Conservation (phyloP, 2,797 vertebrate genomes). For the Siniperca obscura region DNA sequence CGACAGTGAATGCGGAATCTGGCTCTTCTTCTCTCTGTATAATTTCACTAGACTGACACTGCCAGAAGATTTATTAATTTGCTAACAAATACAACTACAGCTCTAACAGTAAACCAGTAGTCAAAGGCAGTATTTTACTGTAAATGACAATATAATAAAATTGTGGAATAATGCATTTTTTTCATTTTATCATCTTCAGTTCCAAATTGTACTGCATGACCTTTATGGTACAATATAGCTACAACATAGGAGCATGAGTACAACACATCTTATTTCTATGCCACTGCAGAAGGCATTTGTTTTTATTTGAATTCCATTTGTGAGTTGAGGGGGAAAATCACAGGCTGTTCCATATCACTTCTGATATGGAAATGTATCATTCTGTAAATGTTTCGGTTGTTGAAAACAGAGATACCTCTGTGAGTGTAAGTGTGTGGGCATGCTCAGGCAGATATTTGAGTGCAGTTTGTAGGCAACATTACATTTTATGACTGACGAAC, state of each 20-base stretch:
- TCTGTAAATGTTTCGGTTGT: constrained; percentile 50
- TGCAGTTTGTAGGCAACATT: constrained; percentile 51
- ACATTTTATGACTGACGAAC: constrained; percentile 58
- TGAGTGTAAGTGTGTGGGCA: constrained; percentile 38
- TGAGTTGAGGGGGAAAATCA: constrained; percentile 42
- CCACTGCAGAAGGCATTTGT: constrained; percentile 1
- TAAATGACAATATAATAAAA: not conserved
- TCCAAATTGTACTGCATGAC: not conserved
- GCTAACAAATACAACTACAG: not conserved
- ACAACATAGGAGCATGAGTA: not conserved
- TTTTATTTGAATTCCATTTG: constrained; percentile 52
- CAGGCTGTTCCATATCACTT: constrained; percentile 37
- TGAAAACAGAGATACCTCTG: constrained; percentile 53
- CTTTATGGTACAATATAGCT: not conserved
- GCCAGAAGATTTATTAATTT: not conserved
- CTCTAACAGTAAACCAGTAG: not conserved
- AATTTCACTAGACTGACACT: constrained; percentile 4
- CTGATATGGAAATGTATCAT: constrained; percentile 57
- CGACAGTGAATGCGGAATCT: not conserved
- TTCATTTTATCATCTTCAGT: not conserved
- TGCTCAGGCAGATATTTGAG: constrained; percentile 37
- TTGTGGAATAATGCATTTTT: not conserved
- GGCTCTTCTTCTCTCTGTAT: not conserved
- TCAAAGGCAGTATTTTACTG: not conserved
- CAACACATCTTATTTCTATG: constrained; percentile 34